Percentiles rank a stretch among this genome's conserved stretches.
Conservation (phyloP, 2,113 vertebrate genomes). For the Otis tarda region DNA sequence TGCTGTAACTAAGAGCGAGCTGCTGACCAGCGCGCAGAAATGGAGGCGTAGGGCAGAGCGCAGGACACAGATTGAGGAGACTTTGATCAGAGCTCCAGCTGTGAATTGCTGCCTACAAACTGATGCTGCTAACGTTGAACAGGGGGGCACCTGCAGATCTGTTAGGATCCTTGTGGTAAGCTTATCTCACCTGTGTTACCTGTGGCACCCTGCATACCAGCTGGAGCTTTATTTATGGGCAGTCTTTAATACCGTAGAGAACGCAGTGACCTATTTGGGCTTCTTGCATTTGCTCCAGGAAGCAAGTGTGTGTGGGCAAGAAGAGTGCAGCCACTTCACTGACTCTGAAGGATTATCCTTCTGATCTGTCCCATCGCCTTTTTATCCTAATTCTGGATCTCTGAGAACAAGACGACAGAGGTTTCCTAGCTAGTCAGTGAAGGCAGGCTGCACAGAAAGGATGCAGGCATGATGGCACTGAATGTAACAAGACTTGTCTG, state of each 20-base stretch:
- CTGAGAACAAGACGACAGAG: neutral
- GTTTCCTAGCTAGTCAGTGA: neutral
- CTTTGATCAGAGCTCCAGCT: neutral
- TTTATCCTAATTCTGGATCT: neutral
- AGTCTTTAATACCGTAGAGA: rapidly evolving
- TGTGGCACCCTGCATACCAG: neutral
- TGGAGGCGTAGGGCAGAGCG: rapidly evolving
- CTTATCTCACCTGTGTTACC: rapidly evolving
- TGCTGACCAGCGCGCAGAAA: neutral
- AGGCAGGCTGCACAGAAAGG: neutral
- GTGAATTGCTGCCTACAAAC: neutral
- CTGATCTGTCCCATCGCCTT: neutral
- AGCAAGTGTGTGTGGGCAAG: neutral
- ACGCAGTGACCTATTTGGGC: rapidly evolving
- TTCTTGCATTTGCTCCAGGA: neutral
- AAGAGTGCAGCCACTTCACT: neutral
- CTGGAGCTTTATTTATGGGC: neutral
- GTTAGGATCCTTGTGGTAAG: neutral
- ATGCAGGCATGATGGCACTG: neutral
- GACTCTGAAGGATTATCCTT: neutral
- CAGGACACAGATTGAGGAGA: rapidly evolving
- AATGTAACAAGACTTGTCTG: neutral
- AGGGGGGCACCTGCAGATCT: neutral
- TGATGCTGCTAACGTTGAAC: neutral
- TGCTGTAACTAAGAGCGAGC: neutral